Evolutionary conservation across 2,113 vertebrate genomes (phyloP).

Genomic region (Tringa solitaria): DNA sequence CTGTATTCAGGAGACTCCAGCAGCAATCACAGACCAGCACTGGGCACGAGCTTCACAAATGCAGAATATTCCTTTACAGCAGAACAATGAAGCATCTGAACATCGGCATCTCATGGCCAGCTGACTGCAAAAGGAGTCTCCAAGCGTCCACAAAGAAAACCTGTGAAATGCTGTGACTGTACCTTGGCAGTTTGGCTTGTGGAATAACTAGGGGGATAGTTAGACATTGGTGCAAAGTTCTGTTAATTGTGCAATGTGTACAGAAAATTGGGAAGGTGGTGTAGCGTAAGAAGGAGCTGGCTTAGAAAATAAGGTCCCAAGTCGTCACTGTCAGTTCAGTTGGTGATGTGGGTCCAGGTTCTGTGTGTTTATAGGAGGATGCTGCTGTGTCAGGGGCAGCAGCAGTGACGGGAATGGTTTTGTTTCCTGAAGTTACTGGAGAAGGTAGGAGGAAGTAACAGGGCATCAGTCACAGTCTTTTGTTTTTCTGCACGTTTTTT

Average conservation of each 20-base stretch:
- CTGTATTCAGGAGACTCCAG: constrained; percentile 11
- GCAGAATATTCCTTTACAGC: constrained; percentile 15
- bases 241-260: not conserved
- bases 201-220: not conserved
- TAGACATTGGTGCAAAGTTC: not conserved
- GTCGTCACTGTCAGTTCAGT: not conserved
- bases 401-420: rapidly evolving
- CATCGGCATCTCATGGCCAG: not conserved
- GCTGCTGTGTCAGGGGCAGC: not conserved
- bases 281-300: not conserved
- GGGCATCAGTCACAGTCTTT: not conserved
- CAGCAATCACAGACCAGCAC: not conserved
- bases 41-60: not conserved
- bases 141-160: not conserved
- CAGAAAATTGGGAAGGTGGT: not conserved
- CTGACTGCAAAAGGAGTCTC: not conserved
- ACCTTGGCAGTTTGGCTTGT: not conserved
- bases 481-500: not conserved
- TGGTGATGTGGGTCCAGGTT: not conserved
- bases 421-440: not conserved
- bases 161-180: not conserved
- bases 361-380: not conserved
- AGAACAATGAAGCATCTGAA: constrained; percentile 49
- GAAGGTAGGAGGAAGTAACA: not conserved
- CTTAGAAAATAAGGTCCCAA: not conserved